Evolutionary conservation across 2,113 vertebrate genomes (phyloP), one percentile per base, ranked within the genome.

Genomic region (Poicephalus meyeri): DNA sequence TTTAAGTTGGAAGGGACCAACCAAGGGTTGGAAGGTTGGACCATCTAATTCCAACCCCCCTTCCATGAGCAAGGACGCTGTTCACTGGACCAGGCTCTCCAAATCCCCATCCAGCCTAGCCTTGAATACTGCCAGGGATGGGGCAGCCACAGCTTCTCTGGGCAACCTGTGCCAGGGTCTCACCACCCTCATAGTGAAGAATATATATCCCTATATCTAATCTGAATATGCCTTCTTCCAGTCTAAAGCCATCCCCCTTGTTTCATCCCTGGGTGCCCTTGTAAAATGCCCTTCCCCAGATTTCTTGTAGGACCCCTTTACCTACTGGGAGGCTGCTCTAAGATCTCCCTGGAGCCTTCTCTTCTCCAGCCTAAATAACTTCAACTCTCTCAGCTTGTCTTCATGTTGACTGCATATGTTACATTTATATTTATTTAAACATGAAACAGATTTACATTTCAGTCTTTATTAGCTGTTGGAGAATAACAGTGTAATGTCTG

Each of bases 391-490:
- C 56, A 58, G n/a, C 56, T 58, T 58, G 56, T 58, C 56, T 58
- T 58, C 56, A 58, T 24, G 33, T 58, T 63, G 72, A 44, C 58
- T 81, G 29, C 12, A 11, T 69, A 74, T 53, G 18, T 39, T 86
- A 15, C 35, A 47, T 80, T 49, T 78, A 4, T 93, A 55, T 84
- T 95, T 94, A 82, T 76, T 92, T 85, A 78, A 92, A 92, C 50
- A 49, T 37, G 12, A 85, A 93, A 84, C 24, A 88, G n/a, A 88
- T 66, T 91, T 87, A 58, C 33, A 55, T 82, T 97, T 86, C 65
- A 87, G 72, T 31, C 29, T 90, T 76, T 76, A 68, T 88, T 47
- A 94, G 28, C 47, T 94, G 37, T 53, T 93, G 46, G n/a, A 64
- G 52, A 84, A 71, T 70, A 72, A 31, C 28, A 66, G 25, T 63